Conservation (phyloP, 2,797 vertebrate genomes). For the Naso thynnoides region DNA sequence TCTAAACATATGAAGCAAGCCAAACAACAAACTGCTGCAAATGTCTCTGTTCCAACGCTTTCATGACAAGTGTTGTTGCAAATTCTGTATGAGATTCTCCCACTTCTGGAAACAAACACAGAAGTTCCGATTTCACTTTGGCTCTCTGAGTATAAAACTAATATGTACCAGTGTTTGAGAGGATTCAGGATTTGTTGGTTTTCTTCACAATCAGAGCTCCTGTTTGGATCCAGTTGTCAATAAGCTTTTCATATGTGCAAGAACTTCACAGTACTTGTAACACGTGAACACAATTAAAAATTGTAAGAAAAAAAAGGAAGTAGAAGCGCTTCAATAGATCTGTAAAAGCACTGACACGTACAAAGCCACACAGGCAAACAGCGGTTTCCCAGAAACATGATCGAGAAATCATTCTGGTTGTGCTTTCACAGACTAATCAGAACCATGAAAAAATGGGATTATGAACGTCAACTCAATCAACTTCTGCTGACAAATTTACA, state of each 20-base stretch:
- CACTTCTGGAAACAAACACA: not conserved
- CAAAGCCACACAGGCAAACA: constrained; percentile 51
- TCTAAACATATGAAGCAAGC: not conserved
- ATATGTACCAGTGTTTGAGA: not conserved
- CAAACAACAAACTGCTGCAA: too few relatives aligned
- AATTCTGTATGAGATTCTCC: not conserved
- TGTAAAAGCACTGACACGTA: constrained; percentile 3
- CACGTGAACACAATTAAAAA: not conserved
- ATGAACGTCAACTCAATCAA: constrained; percentile 39
- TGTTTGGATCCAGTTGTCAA: not conserved
- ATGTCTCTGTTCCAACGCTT: not conserved
- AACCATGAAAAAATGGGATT: constrained; percentile 45
- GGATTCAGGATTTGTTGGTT: not conserved
- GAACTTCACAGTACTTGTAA: not conserved
- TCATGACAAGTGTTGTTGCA: not conserved
- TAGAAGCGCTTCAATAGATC: not conserved
- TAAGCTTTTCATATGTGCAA: not conserved
- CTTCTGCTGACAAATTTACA: constrained; percentile 37
- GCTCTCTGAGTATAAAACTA: constrained; percentile 1
- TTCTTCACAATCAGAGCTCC: not conserved
- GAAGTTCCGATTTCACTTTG: constrained; percentile 20
- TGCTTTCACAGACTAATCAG: constrained; percentile 51
- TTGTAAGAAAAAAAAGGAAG: not conserved
- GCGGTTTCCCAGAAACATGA: constrained; percentile 42
- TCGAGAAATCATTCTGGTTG: constrained; percentile 13